Percentiles rank a stretch among this genome's conserved stretches.
These are phyloP conservation scores for Xiphophorus birchmanni DNA, from an alignment of 2,797 vertebrate species.

Conservation along the genomic window DNA sequence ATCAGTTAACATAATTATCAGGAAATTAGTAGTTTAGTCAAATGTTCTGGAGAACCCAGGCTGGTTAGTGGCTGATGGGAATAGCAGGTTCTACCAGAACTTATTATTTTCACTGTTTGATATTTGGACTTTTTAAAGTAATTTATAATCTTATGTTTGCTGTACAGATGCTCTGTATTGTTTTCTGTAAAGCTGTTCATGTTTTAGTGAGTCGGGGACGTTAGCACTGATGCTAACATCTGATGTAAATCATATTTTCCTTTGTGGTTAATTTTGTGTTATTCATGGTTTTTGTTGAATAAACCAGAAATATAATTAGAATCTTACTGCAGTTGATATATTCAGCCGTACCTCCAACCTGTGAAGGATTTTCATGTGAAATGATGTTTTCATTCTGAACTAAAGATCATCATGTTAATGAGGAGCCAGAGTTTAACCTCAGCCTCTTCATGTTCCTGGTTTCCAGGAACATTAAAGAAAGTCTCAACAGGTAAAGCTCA, in stretches of 20 bases:
- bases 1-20: not conserved
- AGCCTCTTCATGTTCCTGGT: not conserved
- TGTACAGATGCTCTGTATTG: not conserved
- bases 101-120: not conserved
- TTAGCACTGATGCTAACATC: not conserved
- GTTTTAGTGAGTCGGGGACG: not conserved
- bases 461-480: not conserved
- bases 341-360: not conserved
- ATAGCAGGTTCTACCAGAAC: not conserved
- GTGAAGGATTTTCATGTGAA: not conserved
- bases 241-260: not conserved
- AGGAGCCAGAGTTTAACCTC: not conserved
- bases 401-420: not conserved
- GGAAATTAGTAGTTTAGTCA: not conserved
- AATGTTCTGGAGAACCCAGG: not conserved
- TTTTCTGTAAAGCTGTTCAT: not conserved
- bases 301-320: not conserved
- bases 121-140: not conserved
- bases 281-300: not conserved
- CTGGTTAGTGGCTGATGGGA: not conserved
- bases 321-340: not conserved
- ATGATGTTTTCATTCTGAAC: not conserved
- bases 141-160: too few species aligned
- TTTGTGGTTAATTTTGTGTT: not conserved
- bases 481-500: not conserved